Base-by-base conservation (phyloP, 2,797 vertebrate genomes). In the Helostoma temminkii region DNA sequence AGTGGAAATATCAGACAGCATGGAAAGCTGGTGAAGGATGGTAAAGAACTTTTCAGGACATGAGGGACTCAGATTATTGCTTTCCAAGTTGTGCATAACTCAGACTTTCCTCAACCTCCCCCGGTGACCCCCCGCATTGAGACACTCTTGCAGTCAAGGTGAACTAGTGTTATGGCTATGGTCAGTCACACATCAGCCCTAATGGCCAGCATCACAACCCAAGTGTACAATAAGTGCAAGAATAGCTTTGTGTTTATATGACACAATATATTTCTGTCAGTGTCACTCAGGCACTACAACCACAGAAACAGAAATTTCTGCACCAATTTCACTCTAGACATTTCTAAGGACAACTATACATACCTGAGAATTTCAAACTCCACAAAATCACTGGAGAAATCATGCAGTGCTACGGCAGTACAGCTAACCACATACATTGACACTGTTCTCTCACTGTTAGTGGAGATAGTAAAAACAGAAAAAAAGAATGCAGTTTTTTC, bases 101-200 rank as follows among this genome's bases (percentile, higher is more conserved):
- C 87, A 87, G 55, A 77, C 66, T 79, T 86, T 87, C 82, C 83
- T 81, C 56, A 56, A 12, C 72, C 59, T 79, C 50, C 81, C 71
- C 10, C 39, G 24, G 24, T 66, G 66, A 74, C 61, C 65, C 71
- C 69, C 70, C 21, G 41, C 74, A 61, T 25, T 46, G 72, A 65
- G 25, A 85, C 52, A 55, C 58, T 66, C 64, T 74, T 73, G 55
- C 56, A 58, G 57, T 56, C 75, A 64, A 62, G 61, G 82, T 59
- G 66, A 71, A 59, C 59, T 65, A 25, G 1, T 89, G 86, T 91
- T 91, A 90, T 90, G 88, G 64, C 85, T 89, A 62, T 9, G 36
- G 66, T 80, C 86, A 82, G 46, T 76, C 74, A 82, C 78, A 87
- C 74, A 80, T 74, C 42, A 24, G 48, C 42, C 48, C 46, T 59